Evolutionary conservation across 1,140 invertebrate species (phyloP).

Genomic region (Drosophila navojoa): DNA sequence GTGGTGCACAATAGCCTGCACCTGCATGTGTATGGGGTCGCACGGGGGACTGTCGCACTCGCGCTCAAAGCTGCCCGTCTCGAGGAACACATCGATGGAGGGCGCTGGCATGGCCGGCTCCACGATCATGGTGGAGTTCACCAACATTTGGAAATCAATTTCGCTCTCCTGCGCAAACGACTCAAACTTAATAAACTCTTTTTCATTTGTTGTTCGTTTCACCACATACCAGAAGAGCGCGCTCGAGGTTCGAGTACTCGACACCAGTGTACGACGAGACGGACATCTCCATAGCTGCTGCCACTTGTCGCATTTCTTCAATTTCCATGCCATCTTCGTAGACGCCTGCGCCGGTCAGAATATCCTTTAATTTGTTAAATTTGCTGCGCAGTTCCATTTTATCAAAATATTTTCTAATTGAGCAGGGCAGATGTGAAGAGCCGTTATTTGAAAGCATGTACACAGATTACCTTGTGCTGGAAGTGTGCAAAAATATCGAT

Average conservation of each 20-base stretch:
- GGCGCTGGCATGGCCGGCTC: not conserved
- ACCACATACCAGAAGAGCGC: conserved; percentile 34
- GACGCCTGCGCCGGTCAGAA: conserved; percentile 43
- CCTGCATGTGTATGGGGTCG: conserved; percentile 26
- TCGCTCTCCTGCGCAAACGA: conserved; percentile 45
- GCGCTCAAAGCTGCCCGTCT: not conserved
- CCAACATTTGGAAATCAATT: conserved; percentile 33
- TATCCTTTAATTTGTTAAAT: conserved; percentile 9
- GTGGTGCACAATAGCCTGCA: conserved; percentile 61
- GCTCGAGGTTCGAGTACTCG: conserved; percentile 16
- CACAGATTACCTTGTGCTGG: too few species aligned
- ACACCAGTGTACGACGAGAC: not conserved
- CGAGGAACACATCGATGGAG: not conserved
- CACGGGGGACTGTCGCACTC: conserved; percentile 38
- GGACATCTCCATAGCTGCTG: conserved; percentile 49
- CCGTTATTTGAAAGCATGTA: conserved; percentile 33
- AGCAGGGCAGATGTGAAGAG: not conserved
- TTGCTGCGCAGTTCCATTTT: conserved; percentile 49
- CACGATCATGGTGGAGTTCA: conserved; percentile 62
- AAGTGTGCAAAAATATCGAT: not conserved
- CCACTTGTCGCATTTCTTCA: conserved; percentile 61
- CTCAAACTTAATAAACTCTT: not conserved
- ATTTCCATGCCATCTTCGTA: conserved; percentile 64
- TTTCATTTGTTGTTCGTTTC: not conserved
- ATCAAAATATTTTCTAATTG: not conserved